Evolutionary conservation across 2,113 vertebrate genomes (phyloP).

Genomic region (Charina bottae): DNA sequence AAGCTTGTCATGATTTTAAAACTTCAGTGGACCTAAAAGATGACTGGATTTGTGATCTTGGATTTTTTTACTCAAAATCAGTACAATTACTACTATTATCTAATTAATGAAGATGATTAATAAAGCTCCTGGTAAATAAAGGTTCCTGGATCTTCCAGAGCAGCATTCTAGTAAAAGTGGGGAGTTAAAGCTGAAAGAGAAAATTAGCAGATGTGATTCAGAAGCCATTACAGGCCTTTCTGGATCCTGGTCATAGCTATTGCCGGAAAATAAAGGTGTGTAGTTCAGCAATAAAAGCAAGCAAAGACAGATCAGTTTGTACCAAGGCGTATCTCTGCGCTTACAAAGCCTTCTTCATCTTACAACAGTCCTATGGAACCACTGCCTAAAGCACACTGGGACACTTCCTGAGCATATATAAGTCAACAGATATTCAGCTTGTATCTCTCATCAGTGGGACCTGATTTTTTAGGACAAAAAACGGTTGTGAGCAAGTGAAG

Average conservation of each 20-base stretch:
- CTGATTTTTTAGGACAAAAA: slow-evolving; percentile 11
- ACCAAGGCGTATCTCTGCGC: not conserved
- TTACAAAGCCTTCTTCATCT: not conserved
- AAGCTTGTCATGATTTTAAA: no score
- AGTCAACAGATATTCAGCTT: not conserved
- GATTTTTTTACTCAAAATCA: no score
- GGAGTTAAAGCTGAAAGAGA: no score
- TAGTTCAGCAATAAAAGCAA: not conserved
- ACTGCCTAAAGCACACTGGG: not conserved
- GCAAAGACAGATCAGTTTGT: not conserved
- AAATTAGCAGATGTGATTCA: no score
- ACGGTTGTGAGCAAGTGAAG: not conserved
- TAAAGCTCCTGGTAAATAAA: no score
- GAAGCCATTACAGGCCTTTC: not conserved
- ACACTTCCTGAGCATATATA: not conserved
- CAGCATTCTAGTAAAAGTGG: not conserved
- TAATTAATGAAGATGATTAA: no score
- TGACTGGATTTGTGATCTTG: no score
- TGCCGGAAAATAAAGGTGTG: not conserved
- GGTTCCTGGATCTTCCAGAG: not conserved
- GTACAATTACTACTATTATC: no score
- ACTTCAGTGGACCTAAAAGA: no score
- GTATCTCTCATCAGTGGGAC: not conserved
- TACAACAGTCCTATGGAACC: not conserved
- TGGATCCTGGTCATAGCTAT: not conserved